A percentile compares a stretch with the other conserved stretches of the same genome.
These are phyloP conservation scores for Dermolepida albohirtum DNA, from an alignment of 2,888 invertebrate genomes.

Conservation along the genomic window DNA sequence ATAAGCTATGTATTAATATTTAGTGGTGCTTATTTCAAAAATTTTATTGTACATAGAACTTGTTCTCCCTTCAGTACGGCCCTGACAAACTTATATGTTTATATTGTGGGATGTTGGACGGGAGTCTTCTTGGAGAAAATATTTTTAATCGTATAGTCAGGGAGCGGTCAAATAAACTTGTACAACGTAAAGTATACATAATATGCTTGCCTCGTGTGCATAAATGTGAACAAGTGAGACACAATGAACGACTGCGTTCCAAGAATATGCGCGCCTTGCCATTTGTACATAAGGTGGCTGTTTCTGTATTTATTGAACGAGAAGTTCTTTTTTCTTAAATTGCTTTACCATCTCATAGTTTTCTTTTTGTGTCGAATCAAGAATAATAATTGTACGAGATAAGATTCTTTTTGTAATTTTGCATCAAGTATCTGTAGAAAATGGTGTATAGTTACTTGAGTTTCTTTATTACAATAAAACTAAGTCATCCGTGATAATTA, in stretches of 20 bases:
- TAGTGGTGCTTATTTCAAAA: too few relatives aligned
- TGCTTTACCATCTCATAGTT: not conserved
- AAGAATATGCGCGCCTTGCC: constrained; percentile 3
- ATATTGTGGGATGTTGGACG: too few relatives aligned
- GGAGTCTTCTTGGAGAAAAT: constrained; percentile 5
- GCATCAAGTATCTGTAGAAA: too few relatives aligned
- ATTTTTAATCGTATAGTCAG: constrained; percentile 14
- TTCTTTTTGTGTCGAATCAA: constrained; percentile 1
- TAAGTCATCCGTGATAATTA: too few relatives aligned
- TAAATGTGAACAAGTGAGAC: constrained; percentile 8
- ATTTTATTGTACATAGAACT: too few relatives aligned
- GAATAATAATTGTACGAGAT: too few relatives aligned
- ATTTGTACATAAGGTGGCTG: constrained; percentile 7
- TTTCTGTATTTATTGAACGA: constrained; percentile 16
- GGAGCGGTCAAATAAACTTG: constrained; percentile 12
- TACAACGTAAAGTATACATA: constrained; percentile 14
- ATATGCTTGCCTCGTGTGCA: constrained; percentile 6
- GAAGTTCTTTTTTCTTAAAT: constrained; percentile 9
- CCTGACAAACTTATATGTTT: too few relatives aligned
- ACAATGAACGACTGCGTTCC: constrained; percentile 7
- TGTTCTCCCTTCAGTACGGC: too few relatives aligned
- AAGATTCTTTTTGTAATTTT: too few relatives aligned
- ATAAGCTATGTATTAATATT: too few relatives aligned
- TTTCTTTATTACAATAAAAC: too few relatives aligned
- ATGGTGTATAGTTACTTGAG: too few relatives aligned